Conservation (phyloP, 1,140 invertebrate species). For the Brachionus rotundiformis region DNA sequence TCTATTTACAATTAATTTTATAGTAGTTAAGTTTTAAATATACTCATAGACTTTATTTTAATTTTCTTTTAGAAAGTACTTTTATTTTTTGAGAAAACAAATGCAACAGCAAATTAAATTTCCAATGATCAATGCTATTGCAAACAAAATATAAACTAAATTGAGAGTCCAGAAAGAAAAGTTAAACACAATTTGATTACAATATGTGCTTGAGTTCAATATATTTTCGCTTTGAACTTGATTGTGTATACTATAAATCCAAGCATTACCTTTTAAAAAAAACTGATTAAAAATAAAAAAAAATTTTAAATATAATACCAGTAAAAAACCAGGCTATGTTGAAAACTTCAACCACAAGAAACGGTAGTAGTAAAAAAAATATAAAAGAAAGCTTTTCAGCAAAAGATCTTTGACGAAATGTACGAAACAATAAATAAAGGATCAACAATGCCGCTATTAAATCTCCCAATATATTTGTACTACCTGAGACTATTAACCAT, state of each 20-base stretch:
- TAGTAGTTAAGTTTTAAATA: no score
- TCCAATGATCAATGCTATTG: not conserved
- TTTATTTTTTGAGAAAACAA: conserved; percentile 50
- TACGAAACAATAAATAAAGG: not conserved
- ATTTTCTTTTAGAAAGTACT: not conserved
- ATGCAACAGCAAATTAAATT: conserved; percentile 51
- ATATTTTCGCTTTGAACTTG: conserved; percentile 14
- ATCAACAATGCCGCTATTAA: not conserved
- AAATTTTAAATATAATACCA: not conserved
- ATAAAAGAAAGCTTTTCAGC: conserved; percentile 7
- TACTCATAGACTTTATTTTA: no score
- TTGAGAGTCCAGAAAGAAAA: conserved; percentile 50
- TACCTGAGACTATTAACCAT: conserved; percentile 32
- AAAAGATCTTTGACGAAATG: conserved; percentile 2
- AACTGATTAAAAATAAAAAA: no score
- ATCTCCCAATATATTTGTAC: not conserved
- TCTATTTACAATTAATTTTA: no score
- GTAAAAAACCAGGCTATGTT: conserved; percentile 51
- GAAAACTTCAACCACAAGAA: not conserved
- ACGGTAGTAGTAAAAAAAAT: conserved; percentile 6
- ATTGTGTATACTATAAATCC: conserved; percentile 29
- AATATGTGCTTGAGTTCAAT: conserved; percentile 3
- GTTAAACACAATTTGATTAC: not conserved
- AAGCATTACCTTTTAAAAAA: conserved; percentile 49
- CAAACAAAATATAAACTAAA: conserved; percentile 32